Percentiles rank a stretch among this genome's conserved stretches.
Evolutionary conservation across 2,113 vertebrate species (phyloP).

Genomic region (Eurypyga helias): DNA sequence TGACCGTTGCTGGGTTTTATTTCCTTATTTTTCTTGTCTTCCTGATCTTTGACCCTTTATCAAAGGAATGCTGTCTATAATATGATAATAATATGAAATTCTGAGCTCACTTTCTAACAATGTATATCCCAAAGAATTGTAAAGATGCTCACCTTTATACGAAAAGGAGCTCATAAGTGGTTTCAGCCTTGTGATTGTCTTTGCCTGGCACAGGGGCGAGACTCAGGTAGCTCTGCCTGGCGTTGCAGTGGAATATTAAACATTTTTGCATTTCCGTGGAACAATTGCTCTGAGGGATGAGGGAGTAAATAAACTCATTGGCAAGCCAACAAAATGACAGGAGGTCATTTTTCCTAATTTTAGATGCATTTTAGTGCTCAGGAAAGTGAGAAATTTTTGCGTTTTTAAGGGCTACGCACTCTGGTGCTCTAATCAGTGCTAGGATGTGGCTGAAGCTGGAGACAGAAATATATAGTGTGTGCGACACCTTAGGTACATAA

Average conservation of each 20-base stretch:
- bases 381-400: not conserved
- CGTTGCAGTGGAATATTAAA: not conserved
- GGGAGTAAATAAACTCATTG: not conserved
- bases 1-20: conserved; percentile 37
- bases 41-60: conserved; percentile 43
- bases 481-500: not conserved
- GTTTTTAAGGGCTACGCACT: not conserved
- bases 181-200: not conserved
- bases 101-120: not conserved
- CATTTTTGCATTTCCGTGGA: not conserved
- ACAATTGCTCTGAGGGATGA: not conserved
- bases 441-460: not conserved
- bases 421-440: not conserved
- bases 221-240: not conserved
- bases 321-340: not conserved
- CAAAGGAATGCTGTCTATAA: not conserved
- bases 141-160: not conserved
- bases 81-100: conserved; percentile 58
- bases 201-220: not conserved
- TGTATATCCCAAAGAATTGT: not conserved
- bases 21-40: conserved; percentile 68
- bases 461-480: not conserved
- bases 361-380: not conserved
- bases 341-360: not conserved
- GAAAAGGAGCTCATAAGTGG: not conserved